These are phyloP conservation scores for Hydra vulgaris DNA, from an alignment of 30 jellyfish, hydroid and myxozoan genomes.

Conservation along the genomic window DNA sequence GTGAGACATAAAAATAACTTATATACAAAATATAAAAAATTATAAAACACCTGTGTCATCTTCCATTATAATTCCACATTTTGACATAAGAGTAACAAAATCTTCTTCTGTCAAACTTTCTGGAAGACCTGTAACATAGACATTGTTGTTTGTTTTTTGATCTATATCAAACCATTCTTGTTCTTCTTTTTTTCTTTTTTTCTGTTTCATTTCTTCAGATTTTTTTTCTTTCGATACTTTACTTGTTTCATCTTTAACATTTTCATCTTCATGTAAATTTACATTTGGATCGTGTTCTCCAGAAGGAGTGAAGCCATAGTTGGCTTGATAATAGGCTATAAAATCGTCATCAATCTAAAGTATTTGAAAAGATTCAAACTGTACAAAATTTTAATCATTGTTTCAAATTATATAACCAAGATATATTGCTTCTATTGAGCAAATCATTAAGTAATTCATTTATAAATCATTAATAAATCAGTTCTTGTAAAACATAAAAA, in stretches of 20 bases:
- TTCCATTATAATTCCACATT: conserved; percentile 92
- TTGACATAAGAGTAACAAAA: conserved; percentile 73
- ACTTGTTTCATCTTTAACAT: conserved; percentile 20
- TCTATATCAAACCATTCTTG: conserved; percentile 89
- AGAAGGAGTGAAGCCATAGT: conserved; percentile 72
- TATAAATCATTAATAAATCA: too few relatives aligned
- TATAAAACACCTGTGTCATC: conserved; percentile 60
- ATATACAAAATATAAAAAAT: neutral
- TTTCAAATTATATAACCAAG: neutral
- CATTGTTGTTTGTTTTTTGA: conserved; percentile 75
- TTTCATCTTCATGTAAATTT: conserved; percentile 24
- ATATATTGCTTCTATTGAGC: neutral
- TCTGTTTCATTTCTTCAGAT: neutral
- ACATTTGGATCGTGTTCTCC: conserved; percentile 66
- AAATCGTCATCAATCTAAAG: conserved; percentile 89
- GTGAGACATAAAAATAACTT: neutral
- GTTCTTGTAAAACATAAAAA: too few relatives aligned
- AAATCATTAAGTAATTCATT: too few relatives aligned
- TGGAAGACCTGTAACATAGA: conserved; percentile 97
- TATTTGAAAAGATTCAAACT: too few relatives aligned
- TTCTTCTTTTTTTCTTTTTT: conserved; percentile 34
- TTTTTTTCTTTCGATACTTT: neutral
- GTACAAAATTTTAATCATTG: neutral
- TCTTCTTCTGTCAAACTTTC: conserved; percentile 66
- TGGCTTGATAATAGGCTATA: conserved; percentile 89